A percentile compares a stretch with the other conserved stretches of the same genome.
Conservation (phyloP, 1,140 invertebrate species). For the roundworm (Caenorhabditis elegans) region WBcel235 BX284603.4:7372501-7373000, state of each 20-base stretch:
- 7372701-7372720: conserved; percentile 34
- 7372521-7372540: conserved; percentile 7
- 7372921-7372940: background rate
- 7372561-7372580: background rate
- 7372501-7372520: background rate
- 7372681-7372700: conserved; percentile 42
- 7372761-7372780: background rate
- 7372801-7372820: conserved; percentile 34
- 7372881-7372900: conserved; percentile 4
- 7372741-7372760: background rate
- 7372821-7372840: conserved; percentile 36
- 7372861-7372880: background rate
- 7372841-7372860: background rate
- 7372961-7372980: background rate
- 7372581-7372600: background rate
- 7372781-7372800: conserved; percentile 15
- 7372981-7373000: conserved; percentile 1
- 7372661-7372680: conserved; percentile 7
- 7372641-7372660: conserved; percentile 42
- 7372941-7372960: background rate
- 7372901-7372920: conserved; percentile 29
- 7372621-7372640: conserved; percentile 13
- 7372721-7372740: conserved; percentile 36
- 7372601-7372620: background rate
- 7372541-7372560: background rate